Conservation (phyloP, 2,888 invertebrate genomes). For the Neoscelio sp. region DNA sequence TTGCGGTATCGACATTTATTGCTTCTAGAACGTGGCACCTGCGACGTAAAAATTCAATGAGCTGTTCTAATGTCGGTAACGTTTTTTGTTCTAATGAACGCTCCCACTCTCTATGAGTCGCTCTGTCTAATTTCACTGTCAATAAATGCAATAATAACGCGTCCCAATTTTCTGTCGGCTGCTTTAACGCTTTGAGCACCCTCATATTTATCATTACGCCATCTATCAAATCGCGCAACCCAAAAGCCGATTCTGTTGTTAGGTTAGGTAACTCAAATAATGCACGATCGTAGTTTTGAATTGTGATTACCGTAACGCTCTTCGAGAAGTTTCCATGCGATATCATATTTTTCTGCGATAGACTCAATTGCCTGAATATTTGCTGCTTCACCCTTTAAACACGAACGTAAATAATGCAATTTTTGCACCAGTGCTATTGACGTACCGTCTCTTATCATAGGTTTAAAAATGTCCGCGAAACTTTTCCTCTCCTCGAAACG, state of each 20-base stretch:
- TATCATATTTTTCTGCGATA: background rate
- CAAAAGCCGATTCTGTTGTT: background rate
- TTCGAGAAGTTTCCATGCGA: background rate
- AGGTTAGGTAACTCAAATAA: background rate
- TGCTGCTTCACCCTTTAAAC: background rate
- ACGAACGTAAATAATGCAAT: background rate
- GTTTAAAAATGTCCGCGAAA: background rate
- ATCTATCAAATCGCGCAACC: background rate
- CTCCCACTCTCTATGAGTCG: slow-evolving; percentile 9
- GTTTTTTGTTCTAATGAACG: background rate
- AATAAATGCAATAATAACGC: slow-evolving; percentile 21
- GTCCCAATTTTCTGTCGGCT: slow-evolving; percentile 28
- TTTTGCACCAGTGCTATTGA: background rate
- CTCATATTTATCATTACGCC: slow-evolving; percentile 10
- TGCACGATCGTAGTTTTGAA: background rate
- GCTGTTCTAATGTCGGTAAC: background rate
- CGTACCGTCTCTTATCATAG: background rate
- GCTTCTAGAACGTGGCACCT: no score
- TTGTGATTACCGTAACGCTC: background rate
- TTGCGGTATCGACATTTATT: no score
- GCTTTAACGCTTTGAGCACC: slow-evolving; percentile 17
- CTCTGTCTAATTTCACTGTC: slow-evolving; percentile 29
- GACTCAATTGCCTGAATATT: background rate
- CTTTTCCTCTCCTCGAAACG: background rate
- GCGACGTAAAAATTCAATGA: slow-evolving; percentile 12